A percentile compares a stretch with the other conserved stretches of the same genome.
Evolutionary conservation across 2,113 vertebrate genomes (phyloP).

Genomic region (Hoplias malabaricus): DNA sequence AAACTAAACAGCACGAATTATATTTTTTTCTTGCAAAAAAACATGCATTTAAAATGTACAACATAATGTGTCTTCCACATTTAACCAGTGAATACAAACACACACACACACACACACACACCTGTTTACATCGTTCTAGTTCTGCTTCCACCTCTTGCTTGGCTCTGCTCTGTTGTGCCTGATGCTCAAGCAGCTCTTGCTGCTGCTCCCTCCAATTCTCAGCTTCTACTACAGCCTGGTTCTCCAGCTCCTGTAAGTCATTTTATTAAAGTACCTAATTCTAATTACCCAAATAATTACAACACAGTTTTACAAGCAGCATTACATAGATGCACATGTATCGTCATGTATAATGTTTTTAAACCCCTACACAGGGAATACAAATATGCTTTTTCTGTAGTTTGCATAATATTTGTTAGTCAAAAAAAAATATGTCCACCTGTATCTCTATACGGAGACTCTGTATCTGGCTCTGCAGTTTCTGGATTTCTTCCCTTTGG

Average conservation of each 20-base stretch:
- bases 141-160: slow-evolving; percentile 90
- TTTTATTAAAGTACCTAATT: no score
- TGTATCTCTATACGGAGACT: slow-evolving; percentile 87
- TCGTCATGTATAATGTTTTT: background rate
- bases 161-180: slow-evolving; percentile 72
- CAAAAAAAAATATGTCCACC: slow-evolving; percentile 60
- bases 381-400: background rate
- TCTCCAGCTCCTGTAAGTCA: slow-evolving; percentile 88
- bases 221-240: slow-evolving; percentile 84
- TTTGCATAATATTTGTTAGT: background rate
- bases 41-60: no score
- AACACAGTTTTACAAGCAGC: background rate
- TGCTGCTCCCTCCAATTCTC: slow-evolving; percentile 88
- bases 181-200: slow-evolving; percentile 85
- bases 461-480: slow-evolving; percentile 85
- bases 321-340: background rate
- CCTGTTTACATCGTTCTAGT: slow-evolving; percentile 91
- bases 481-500: slow-evolving; percentile 92
- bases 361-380: background rate
- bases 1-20: no score
- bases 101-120: background rate
- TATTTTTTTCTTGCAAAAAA: no score
- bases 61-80: no score
- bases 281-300: background rate
- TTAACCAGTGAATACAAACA: no score